phyloP scores from a whole-genome alignment of 2,113 vertebrate species.

The Anoura caudifer region DNA sequence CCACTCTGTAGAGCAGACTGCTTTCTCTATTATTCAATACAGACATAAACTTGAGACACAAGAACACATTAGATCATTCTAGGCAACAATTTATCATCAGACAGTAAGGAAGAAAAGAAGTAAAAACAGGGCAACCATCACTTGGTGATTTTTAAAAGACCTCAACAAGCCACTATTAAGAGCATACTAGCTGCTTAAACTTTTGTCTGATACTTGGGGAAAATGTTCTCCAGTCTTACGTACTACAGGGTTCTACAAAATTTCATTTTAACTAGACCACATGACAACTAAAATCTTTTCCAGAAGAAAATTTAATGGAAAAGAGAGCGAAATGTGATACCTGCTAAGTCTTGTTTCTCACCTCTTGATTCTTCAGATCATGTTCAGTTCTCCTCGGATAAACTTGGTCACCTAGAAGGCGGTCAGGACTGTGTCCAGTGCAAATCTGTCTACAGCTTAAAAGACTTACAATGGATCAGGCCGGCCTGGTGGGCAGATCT shows the following conservation, averaged over 20 bases:
- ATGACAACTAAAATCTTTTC: neutral
- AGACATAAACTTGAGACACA: neutral
- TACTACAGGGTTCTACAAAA: neutral
- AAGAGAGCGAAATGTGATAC: neutral
- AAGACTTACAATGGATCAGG: neutral
- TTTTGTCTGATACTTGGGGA: neutral
- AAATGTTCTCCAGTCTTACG: neutral
- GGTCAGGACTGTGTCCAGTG: neutral
- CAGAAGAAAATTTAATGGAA: neutral
- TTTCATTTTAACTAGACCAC: neutral
- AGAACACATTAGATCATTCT: neutral
- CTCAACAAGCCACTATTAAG: neutral
- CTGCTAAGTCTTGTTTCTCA: neutral
- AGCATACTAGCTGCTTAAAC: neutral
- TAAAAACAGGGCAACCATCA: neutral
- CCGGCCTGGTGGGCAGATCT: neutral
- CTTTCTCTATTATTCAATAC: neutral
- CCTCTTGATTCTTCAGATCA: neutral
- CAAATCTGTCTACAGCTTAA: neutral
- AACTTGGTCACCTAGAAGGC: neutral
- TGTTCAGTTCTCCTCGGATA: neutral
- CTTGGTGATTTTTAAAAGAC: slow-evolving; percentile 15
- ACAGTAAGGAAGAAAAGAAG: neutral
- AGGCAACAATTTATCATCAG: slow-evolving; percentile 4
- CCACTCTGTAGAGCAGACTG: neutral